Conservation (phyloP, 1,140 invertebrate species). For the Scylla paramamosain region DNA sequence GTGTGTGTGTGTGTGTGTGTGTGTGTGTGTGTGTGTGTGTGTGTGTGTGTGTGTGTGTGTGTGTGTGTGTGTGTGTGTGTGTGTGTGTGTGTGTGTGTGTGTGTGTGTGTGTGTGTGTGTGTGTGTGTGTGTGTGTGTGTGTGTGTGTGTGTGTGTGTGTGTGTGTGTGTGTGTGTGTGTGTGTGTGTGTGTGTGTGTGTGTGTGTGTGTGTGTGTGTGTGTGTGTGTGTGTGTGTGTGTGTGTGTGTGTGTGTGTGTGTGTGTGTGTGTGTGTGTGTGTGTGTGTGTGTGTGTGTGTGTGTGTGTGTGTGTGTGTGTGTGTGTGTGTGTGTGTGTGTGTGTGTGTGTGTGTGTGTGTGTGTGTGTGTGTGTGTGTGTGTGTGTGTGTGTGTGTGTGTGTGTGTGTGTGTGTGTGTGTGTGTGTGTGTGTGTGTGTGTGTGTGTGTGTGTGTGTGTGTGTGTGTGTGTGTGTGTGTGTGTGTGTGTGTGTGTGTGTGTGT, state of each 20-base stretch:
- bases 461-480: too few species aligned
- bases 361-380: too few species aligned
- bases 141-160: constrained; percentile 23
- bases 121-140: not conserved
- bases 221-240: constrained; percentile 13
- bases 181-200: constrained; percentile 3
- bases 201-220: constrained; percentile 5
- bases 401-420: not conserved
- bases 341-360: constrained; percentile 12
- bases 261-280: constrained; percentile 22
- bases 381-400: too few species aligned
- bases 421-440: constrained; percentile 26
- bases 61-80: constrained; percentile 31
- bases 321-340: not conserved
- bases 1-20: not conserved
- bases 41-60: not conserved
- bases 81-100: not conserved
- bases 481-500: not conserved
- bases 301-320: constrained; percentile 4
- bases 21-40: not conserved
- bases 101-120: constrained; percentile 3
- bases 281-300: not conserved
- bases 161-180: constrained; percentile 5
- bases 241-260: not conserved
- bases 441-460: not conserved